Evolutionary conservation across 2,888 invertebrate genomes (phyloP), one percentile per base, ranked within the genome.

Genomic region (Dusona sp.): DNA sequence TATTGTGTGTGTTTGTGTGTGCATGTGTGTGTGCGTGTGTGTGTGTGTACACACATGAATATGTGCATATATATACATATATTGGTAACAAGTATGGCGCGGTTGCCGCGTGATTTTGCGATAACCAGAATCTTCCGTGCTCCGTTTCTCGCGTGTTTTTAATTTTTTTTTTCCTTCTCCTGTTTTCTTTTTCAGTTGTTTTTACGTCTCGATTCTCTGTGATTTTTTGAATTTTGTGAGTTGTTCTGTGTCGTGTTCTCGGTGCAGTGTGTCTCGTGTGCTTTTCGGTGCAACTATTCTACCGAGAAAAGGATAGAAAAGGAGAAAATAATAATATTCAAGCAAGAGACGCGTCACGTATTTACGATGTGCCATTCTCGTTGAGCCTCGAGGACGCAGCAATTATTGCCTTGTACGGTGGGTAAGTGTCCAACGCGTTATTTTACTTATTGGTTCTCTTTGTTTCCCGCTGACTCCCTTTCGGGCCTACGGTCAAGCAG

Each of bases 341-440:
- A 29, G 16, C 61, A 16, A 61, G 61, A 29, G 29, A 61, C 29
- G 61, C 16, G 72, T 48, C 48, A 67, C 54, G 68, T 36, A 54
- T 70, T 64, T 61, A 48, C 48, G 64, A 68, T 78, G 22, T 38
- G 51, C 78, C 36, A 54, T 68, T 79, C 82, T 77, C 70, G 79
- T 57, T 73, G 82, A 82, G 79, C 67, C 61, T 65, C 38, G 83
- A 79, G 83, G 81, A 88, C 82, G 74, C 25, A 82, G 87, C 68
- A 61, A 84, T 75, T 77, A 87, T 73, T 84, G 73, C 89, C 90
- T 90, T 90, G 79, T 90, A 88, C 75, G 89, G 90, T 67, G 72
- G 29, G 91, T 92, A 89, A 91, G 91, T 89, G 86, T 84, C 78
- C 79, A 85, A 78, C 79, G 83, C 77, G 54, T 74, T 75, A 61